Evolutionary conservation across 2,888 invertebrate species (phyloP), one percentile per base, ranked within the genome.

Genomic region (Xiphydria camelus): DNA sequence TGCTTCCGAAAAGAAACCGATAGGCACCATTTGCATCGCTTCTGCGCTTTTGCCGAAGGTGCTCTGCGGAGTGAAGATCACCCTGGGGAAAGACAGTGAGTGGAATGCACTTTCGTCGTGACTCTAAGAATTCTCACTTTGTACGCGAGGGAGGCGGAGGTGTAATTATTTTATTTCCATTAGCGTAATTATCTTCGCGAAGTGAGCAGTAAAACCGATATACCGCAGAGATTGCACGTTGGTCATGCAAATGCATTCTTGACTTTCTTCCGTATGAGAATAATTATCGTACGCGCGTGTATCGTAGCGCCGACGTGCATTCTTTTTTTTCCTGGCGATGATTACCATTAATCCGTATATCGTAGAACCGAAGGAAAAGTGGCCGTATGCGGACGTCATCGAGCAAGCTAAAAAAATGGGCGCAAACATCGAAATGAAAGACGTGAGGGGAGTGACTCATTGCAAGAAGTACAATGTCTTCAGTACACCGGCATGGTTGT

Each of bases 401-500:
- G 70, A 72, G 9, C 77, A 75, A 31, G 77, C 77, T 4, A 67
- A 70, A 47, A 53, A 71, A n/a, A 76, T 81, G 76, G 81, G 80
- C 2, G 79, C 80, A 10, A 76, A 66, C 5, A 31, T 73, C 6
- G 73, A 76, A 47, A 53, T 70, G 48, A 61, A 70, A 63, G 66
- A 64, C 49, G 74, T 75, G 2, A 67, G 72, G 41, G 79, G 78
- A 45, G 68, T 77, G 4, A 73, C 76, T 29, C 64, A 76, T 21
- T 81, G 81, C 61, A 64, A 64, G 10, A 68, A 72, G n/a, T 77
- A 79, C 62, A 75, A 76, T 36, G 66, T 82, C 14, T 77, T 79
- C 5, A 79, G 80, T 7, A 78, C 81, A n/a, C 82, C 82, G 4
- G 82, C 81, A 1, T 83, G 77, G 68, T 78, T 83, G 78, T 80